A percentile compares a stretch with the other conserved stretches of the same genome.
Evolutionary conservation across 2,797 vertebrate genomes (phyloP).

Genomic region (Graptemys geographica): DNA sequence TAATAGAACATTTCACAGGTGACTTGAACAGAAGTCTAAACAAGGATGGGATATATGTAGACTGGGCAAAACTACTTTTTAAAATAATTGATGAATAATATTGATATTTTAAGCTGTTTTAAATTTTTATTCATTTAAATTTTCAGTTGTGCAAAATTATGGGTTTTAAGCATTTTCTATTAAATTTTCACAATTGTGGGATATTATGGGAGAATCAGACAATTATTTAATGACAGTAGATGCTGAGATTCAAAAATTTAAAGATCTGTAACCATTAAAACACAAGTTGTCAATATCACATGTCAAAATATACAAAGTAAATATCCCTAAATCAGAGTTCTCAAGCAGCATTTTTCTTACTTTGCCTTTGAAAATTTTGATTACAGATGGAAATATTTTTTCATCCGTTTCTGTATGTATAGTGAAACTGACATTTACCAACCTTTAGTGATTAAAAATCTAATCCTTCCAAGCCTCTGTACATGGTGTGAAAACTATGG

Average conservation of each 20-base stretch:
- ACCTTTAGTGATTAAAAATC: background rate
- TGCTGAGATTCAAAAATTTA: background rate
- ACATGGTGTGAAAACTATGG: background rate
- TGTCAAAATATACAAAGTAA: background rate
- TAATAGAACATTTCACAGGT: background rate
- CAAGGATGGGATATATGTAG: background rate
- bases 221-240: background rate
- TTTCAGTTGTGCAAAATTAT: background rate
- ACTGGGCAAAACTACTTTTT: background rate
- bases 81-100: background rate
- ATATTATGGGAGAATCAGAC: background rate
- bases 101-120: background rate
- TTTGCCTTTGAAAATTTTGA: background rate
- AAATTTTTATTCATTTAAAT: background rate
- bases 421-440: background rate
- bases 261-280: background rate
- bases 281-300: background rate
- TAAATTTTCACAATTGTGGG: background rate
- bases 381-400: background rate
- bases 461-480: background rate
- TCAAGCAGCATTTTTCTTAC: background rate
- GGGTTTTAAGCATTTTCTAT: background rate
- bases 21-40: background rate
- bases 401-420: background rate
- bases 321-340: background rate